Percentiles rank a stretch among this genome's conserved stretches.
phyloP scores from a whole-genome alignment of 2,888 invertebrate species.

The Brachypalpus laphriformis region DNA sequence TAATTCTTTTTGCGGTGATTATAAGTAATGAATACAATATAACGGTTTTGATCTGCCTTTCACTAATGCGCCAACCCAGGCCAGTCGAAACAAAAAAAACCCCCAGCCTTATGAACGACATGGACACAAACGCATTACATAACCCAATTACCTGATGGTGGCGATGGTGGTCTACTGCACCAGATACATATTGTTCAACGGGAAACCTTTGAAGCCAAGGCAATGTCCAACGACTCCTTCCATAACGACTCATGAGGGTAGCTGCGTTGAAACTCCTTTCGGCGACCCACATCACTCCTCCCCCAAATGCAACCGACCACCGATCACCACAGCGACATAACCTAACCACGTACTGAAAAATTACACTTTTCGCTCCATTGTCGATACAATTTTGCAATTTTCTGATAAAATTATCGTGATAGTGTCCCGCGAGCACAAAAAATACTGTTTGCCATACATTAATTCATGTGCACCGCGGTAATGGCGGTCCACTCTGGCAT shows the following conservation, averaged over 20 bases:
- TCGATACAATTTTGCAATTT: slow-evolving; percentile 69
- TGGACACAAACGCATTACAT: slow-evolving; percentile 70
- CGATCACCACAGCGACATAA: slow-evolving; percentile 25
- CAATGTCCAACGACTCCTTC: slow-evolving; percentile 35
- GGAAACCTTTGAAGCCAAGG: slow-evolving; percentile 56
- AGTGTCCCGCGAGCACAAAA: slow-evolving; percentile 39
- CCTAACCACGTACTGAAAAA: slow-evolving; percentile 59
- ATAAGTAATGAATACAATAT: slow-evolving; percentile 60
- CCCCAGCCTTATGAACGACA: slow-evolving; percentile 49
- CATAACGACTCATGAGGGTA: slow-evolving; percentile 52
- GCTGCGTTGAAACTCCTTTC: slow-evolving; percentile 61
- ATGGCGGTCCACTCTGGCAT: slow-evolving; percentile 27
- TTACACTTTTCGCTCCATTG: slow-evolving; percentile 62
- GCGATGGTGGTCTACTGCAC: slow-evolving; percentile 27
- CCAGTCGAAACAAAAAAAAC: slow-evolving; percentile 1
- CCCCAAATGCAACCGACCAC: slow-evolving; percentile 34
- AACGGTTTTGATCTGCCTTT: slow-evolving; percentile 63
- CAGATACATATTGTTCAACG: slow-evolving; percentile 42
- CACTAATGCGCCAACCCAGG: slow-evolving; percentile 49
- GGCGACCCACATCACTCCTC: slow-evolving; percentile 61
- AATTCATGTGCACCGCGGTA: slow-evolving; percentile 55
- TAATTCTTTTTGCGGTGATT: slow-evolving; percentile 48
- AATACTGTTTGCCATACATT: slow-evolving; percentile 23
- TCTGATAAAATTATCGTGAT: slow-evolving; percentile 65
- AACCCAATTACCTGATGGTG: slow-evolving; percentile 64